Evolutionary conservation across 2,797 vertebrate genomes (phyloP), one percentile per base, ranked within the genome.

Genomic region (Enteromius radiatus): DNA sequence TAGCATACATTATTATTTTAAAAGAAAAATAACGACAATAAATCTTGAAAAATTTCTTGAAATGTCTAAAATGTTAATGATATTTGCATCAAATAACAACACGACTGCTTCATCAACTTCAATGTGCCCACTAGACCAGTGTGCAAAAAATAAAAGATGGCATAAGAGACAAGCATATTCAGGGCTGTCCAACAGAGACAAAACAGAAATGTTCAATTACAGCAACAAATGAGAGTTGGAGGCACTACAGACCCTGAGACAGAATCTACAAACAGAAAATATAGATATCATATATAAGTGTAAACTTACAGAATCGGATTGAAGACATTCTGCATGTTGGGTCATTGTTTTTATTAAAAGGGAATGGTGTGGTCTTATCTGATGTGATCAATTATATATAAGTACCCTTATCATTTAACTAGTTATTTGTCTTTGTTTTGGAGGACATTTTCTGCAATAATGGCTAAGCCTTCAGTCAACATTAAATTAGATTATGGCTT

Each of bases 1-100:
- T 7, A 1, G 43, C 11, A 4, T 71, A 71, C 47, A 21, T 49
- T 21, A 49, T 12, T 70, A 6, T 33, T 49, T 47, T 12, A 0
- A 33, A 52, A 33, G 19, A 73, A 73, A 21, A 61, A 45, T 31
- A 10, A 41, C 14, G 33, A 36, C 21, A 74, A 54, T 6, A 19
- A 17, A 54, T 75, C 4, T 21, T 17, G 49, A 69, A 56, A 52
- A 8, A 28, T 8, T 23, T 52, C 49, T 52, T 59, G 4, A 59
- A 26, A 28, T 23, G n/a, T 17, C 31, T 28, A 64, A 81, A 64
- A 84, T 45, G 84, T 82, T 75, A 84, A 52, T 85, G 28, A 83
- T n/a, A 70, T 67, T 85, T 65, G 41, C 31, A 26, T 84, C 80
- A 84, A 84, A 81, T 84, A 75, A 78, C 76, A 85, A 82, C 49